Conservation (phyloP, 30 jellyfish, hydroid and myxozoan species). For the Chironex yamaguchii region DNA sequence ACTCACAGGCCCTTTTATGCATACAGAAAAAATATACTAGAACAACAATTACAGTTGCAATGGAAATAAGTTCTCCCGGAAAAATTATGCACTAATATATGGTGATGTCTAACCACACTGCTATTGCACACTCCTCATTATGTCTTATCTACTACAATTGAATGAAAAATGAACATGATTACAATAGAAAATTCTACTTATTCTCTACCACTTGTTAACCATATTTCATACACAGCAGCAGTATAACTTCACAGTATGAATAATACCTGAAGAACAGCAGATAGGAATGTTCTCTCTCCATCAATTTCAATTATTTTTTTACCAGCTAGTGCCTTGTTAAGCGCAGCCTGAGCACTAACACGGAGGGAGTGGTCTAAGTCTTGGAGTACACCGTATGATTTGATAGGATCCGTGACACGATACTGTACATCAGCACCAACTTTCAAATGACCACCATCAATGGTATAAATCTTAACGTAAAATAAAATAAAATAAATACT, state of each 20-base stretch:
- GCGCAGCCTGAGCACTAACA: slow-evolving; percentile 81
- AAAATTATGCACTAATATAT: background rate
- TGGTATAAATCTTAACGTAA: slow-evolving; percentile 60
- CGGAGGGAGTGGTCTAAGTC: slow-evolving; percentile 85
- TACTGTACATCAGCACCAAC: slow-evolving; percentile 92
- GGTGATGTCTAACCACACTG: background rate
- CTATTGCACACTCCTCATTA: no score
- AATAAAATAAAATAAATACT: background rate
- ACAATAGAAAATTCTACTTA: no score
- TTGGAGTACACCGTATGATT: slow-evolving; percentile 61
- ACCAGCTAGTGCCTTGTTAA: slow-evolving; percentile 69
- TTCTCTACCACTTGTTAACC: no score
- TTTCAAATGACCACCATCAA: slow-evolving; percentile 80
- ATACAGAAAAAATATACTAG: no score
- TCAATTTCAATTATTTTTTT: slow-evolving; percentile 73
- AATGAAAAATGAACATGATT: no score
- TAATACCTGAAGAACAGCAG: slow-evolving; percentile 71
- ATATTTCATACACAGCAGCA: no score
- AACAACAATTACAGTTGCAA: no score
- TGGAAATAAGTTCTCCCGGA: background rate
- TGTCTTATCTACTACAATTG: no score
- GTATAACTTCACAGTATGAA: no score
- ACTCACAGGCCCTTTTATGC: no score
- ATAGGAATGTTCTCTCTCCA: slow-evolving; percentile 63
- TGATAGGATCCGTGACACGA: slow-evolving; percentile 85